phyloP scores from a whole-genome alignment of 2,797 vertebrate genomes.

The Molossus alvarezi region DNA sequence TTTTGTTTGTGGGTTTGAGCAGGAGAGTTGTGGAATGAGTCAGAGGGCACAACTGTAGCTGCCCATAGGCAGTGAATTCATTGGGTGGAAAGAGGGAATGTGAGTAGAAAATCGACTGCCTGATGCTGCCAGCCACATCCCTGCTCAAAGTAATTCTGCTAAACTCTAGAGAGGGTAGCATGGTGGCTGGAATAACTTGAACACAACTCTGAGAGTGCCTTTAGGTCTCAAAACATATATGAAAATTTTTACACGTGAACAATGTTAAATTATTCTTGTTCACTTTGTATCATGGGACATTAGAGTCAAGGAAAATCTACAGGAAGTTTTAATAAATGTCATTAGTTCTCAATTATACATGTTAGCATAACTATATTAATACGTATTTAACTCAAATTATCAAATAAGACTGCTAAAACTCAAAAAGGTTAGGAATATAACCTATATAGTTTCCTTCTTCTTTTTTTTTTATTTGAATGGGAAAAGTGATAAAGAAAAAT shows the following conservation, averaged over 20 bases:
- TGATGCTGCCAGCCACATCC: not conserved
- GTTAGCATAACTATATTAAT: slow-evolving; percentile 30
- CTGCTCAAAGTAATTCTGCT: slow-evolving; percentile 61
- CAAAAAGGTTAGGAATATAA: not conserved
- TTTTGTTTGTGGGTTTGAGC: slow-evolving; percentile 54
- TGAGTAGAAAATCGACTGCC: slow-evolving; percentile 72
- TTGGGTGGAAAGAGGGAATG: slow-evolving; percentile 70
- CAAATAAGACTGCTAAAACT: not conserved
- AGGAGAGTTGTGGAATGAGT: slow-evolving; percentile 52
- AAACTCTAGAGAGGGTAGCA: slow-evolving; percentile 31
- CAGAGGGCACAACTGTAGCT: slow-evolving; percentile 69
- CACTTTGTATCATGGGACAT: not conserved
- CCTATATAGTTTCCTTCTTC: not conserved
- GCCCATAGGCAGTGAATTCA: slow-evolving; percentile 71
- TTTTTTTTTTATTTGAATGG: not conserved
- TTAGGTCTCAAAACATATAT: not conserved
- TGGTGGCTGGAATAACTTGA: not conserved
- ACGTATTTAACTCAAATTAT: not conserved
- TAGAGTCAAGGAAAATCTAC: slow-evolving; percentile 17
- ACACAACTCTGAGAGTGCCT: slow-evolving; percentile 41
- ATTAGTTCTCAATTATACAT: slow-evolving; percentile 21
- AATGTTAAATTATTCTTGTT: slow-evolving; percentile 50
- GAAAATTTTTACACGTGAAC: not conserved
- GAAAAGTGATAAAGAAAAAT: slow-evolving; percentile 5
- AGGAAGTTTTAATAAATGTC: slow-evolving; percentile 40